Base-by-base conservation (phyloP, 2,888 invertebrate species). In the Dasypolia templi region DNA sequence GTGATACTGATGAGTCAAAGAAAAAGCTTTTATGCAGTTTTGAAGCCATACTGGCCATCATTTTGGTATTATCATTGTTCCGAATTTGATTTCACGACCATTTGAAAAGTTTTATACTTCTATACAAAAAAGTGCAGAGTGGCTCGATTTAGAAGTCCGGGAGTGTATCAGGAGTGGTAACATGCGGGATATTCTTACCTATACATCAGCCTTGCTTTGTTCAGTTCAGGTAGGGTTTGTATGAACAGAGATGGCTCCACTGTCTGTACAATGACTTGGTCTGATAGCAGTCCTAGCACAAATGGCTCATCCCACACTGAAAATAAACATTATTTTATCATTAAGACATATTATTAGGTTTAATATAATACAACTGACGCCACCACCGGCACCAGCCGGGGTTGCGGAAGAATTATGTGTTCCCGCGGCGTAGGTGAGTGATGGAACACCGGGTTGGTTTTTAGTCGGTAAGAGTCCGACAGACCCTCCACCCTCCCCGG, bases 301-400 rank as follows among this genome's bases (percentile, higher is more conserved):
- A 98, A 99, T 0, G 99, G 99, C 88, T 98, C 98, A 93, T 99
- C 99, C 97, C 99, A 99, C 44, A 98, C 99, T 98, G 94, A 77
- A 95, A 95, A 14, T n/a, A 80, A 63, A 68, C 7, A 56, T 42
- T 26, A 55, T 11, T 68, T 26, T n/a, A 68, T 51, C 0, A 51
- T 44, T 35, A 2, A 72, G 7, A 49, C n/a, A 19, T 26, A 7
- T 29, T 51, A 11, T 2, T 35, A n/a, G 19, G 9, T 17, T 9
- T 14, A 46, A 17, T 22, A 7, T 73, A 72, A 72, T 49, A 39
- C 46, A 72, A 58, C 72, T n/a, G 29, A 2, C 26, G 19, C 1
- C 49, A 49, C n/a, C n/a, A n/a, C n/a, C n/a, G n/a, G n/a, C n/a
- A n/a, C n/a, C n/a, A n/a, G n/a, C n/a, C n/a, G n/a, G n/a, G n/a